Evolutionary conservation across 2,797 vertebrate genomes (phyloP).

Genomic region (Chelmon rostratus): DNA sequence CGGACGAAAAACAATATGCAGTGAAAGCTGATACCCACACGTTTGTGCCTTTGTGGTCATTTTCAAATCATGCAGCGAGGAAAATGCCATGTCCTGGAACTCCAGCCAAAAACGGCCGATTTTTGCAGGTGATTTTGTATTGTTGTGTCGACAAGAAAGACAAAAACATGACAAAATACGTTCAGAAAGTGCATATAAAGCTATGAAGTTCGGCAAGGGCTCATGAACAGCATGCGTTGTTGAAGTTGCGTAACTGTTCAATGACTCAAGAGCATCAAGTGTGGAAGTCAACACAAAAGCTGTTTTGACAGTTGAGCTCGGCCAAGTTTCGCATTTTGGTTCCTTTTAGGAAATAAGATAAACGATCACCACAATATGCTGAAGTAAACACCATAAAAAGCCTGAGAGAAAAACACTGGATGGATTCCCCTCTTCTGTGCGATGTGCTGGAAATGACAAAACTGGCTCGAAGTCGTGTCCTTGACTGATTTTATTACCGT

Average conservation of each 20-base stretch:
- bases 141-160: too few species aligned
- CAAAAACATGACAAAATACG: neutral
- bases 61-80: neutral
- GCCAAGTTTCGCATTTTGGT: conserved; percentile 33
- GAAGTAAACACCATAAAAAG: neutral
- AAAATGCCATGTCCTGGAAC: neutral
- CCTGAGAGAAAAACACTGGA: neutral
- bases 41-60: conserved; percentile 1
- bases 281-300: neutral
- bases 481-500: conserved; percentile 7
- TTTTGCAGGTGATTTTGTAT: neutral
- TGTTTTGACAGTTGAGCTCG: conserved; percentile 36
- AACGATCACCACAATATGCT: neutral
- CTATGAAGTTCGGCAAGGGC: neutral
- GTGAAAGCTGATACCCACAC: conserved; percentile 32
- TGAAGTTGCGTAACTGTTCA: conserved; percentile 13
- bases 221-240: conserved; percentile 5
- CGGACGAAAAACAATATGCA: conserved; percentile 21
- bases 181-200: neutral
- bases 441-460: conserved; percentile 4
- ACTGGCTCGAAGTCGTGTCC: conserved; percentile 9
- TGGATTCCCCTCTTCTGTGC: conserved; percentile 2
- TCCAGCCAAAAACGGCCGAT: too few species aligned
- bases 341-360: conserved; percentile 16
- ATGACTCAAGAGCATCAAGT: neutral